Percentiles rank a stretch among this genome's conserved stretches.
These are phyloP conservation scores for Ennomos erosarius DNA, from an alignment of 2,888 invertebrate species.

Conservation along the genomic window DNA sequence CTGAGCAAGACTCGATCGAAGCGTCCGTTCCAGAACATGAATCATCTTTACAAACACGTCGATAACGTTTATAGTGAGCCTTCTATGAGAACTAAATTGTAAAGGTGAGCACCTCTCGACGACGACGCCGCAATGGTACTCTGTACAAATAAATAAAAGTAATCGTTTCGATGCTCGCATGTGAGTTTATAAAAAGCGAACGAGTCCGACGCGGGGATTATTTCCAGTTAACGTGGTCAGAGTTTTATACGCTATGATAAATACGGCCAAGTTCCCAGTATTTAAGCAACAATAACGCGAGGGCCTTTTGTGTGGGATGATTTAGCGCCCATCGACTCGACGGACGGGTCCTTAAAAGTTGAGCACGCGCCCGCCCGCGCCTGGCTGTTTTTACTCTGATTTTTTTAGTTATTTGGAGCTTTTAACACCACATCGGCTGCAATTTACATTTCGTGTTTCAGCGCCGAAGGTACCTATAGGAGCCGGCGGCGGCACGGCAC, in stretches of 20 bases:
- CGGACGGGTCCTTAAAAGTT: slow-evolving; percentile 32
- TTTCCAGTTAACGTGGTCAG: slow-evolving; percentile 39
- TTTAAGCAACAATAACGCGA: slow-evolving; percentile 55
- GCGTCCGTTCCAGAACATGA: slow-evolving; percentile 8
- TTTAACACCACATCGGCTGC: slow-evolving; percentile 10
- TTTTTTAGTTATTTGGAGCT: slow-evolving; percentile 16
- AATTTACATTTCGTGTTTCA: not conserved
- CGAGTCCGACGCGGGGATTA: slow-evolving; percentile 30
- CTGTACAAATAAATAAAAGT: slow-evolving; percentile 31
- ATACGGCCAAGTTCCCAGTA: slow-evolving; percentile 50
- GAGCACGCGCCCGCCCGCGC: slow-evolving; percentile 42
- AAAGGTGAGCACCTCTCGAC: slow-evolving; percentile 17
- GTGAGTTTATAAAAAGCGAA: slow-evolving; percentile 33
- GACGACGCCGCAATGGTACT: slow-evolving; percentile 10
- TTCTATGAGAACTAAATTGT: slow-evolving; percentile 14
- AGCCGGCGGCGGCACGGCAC: slow-evolving; percentile 11
- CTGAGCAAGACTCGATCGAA: slow-evolving; percentile 1
- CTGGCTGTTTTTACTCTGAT: slow-evolving; percentile 16
- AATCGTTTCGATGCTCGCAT: slow-evolving; percentile 26
- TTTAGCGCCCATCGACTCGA: slow-evolving; percentile 48
- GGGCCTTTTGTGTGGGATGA: slow-evolving; percentile 51
- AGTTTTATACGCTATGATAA: slow-evolving; percentile 42
- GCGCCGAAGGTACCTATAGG: not conserved
- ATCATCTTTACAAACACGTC: slow-evolving; percentile 27
- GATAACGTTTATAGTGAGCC: slow-evolving; percentile 28